Base-by-base conservation (phyloP, 1,140 invertebrate genomes). In the Drosophila bipectinata region DNA sequence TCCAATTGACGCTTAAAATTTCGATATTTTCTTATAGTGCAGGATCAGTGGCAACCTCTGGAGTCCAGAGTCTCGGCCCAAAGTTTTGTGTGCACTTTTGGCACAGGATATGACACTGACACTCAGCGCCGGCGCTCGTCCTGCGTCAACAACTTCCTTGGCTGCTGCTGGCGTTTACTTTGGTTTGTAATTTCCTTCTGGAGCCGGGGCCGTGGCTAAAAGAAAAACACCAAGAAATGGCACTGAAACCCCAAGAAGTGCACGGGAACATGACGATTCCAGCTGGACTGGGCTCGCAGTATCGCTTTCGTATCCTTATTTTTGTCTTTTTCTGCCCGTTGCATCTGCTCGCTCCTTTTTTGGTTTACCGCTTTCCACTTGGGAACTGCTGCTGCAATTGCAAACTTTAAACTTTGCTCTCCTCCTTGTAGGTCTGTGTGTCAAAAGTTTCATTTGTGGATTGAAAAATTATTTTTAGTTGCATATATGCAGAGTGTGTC, bases 71-170 rank as follows among this genome's bases (percentile, higher is more conserved):
- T 34, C 58, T 44, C 32, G 60, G 60, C 26, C 60, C 47, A 24
- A 67, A 67, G 57, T 58, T 69, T 71, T 77, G 77, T 69, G 71
- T 87, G 82, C 83, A 87, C 82, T 85, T 85, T 85, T 87, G 82
- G 82, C 83, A 85, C 82, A 85, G 82, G 82, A 85, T 85, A 85
- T 85, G 82, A 87, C 83, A 85, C 82, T 85, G 82, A 85, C 82
- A 87, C 82, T 87, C 82, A 84, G 77, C 81, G 72, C 72, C 77
- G 72, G 62, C 72, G 81, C 72, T 79, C 72, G 77, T 80, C 77
- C 81, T 77, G 81, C 81, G 72, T 84, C 80, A 85, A 88, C 82
- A 85, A 87, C 82, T 85, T 78, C 74, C 82, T 81, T 81, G 72
- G 74, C 61, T 77, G 69, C 78, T 85, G 61, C 85, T 85, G 82